Base-by-base conservation (phyloP, 2,797 vertebrate species). In the Gallirallus australis region DNA sequence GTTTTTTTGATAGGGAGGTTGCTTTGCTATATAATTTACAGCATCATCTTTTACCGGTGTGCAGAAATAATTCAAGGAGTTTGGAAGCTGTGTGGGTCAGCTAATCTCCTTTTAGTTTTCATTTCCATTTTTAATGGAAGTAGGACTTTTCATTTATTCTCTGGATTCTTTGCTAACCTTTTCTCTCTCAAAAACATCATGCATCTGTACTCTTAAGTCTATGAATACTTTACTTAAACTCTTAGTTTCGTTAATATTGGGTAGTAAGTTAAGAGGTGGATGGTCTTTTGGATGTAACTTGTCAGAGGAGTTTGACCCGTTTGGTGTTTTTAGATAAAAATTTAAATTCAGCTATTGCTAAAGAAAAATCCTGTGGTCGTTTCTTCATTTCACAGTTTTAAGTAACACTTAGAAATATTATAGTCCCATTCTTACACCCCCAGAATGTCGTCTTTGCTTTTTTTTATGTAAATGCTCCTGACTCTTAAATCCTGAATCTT, bases 291-390 rank as follows among this genome's bases (percentile, higher is more conserved):
- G 3, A 24, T 71, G 33, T 66, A 71, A 88, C 52, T 35, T 65
- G 23, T 40, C 79, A 63, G 24, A 64, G 5, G 27, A 37, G 12
- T 59, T 75, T 87, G 19, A 56, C 63, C 21, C 19, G 89, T 89
- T 53, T 56, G 88, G 21, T 78, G 30, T 37, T 87, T 75, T 54
- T 65, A 69, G 28, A 84, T n/a, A 93, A 57, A 85, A 95, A 83
- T 93, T 93, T 93, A 53, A 56, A 54, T 93, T 95, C 66, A 6
- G 13, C 88, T 91, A 82, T 76, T 86, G 37, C 71, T 89, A 69
- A 87, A 89, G 95, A 86, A 83, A 86, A 61, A 37, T 12, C 11
- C 17, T 17, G 11, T 2, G 3, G 15, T 4, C 7, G 14, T 53
- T 76, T 75, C 15, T 71, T 59, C 7, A 24, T 87, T 65, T 86